Evolutionary conservation across 2,888 invertebrate species (phyloP).

Genomic region (Ennomos quercinarius): DNA sequence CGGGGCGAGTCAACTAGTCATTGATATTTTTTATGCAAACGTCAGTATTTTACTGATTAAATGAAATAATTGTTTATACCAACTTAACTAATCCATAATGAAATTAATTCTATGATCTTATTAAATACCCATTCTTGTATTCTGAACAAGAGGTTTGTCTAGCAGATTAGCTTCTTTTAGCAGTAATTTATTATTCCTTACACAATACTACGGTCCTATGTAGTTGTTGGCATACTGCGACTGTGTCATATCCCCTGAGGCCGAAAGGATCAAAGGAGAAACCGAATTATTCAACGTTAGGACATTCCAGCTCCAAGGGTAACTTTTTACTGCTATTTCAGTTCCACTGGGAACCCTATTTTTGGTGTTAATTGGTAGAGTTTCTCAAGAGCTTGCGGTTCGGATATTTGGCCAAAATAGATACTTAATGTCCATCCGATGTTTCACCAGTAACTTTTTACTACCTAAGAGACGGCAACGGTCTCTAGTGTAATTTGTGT

Average conservation of each 20-base stretch:
- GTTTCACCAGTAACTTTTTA: conserved; percentile 31
- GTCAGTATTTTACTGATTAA: too few relatives aligned
- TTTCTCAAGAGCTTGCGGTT: conserved; percentile 43
- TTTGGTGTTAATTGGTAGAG: conserved; percentile 51
- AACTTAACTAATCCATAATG: too few relatives aligned
- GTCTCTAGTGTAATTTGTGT: conserved; percentile 29
- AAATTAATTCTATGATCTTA: too few relatives aligned
- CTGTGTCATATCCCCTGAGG: conserved; percentile 43
- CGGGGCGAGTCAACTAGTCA: too few relatives aligned
- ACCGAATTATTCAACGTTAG: conserved; percentile 56
- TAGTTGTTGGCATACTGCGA: conserved; percentile 26
- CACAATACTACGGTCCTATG: conserved; percentile 8
- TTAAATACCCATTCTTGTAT: too few relatives aligned
- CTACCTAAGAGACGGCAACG: conserved; percentile 23
- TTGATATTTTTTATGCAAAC: too few relatives aligned
- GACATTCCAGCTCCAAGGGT: conserved; percentile 49
- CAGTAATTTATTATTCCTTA: conserved; percentile 4
- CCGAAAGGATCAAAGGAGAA: conserved; percentile 56
- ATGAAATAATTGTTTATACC: too few relatives aligned
- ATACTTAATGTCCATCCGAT: conserved; percentile 33
- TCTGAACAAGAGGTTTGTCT: background rate
- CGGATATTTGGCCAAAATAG: conserved; percentile 27
- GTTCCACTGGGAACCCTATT: conserved; percentile 43
- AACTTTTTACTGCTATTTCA: conserved; percentile 53
- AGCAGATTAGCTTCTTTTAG: background rate